Percentiles rank a stretch among this genome's conserved stretches.
Conservation (phyloP, 2,113 vertebrate genomes). For the Dipodomys ordii region DNA sequence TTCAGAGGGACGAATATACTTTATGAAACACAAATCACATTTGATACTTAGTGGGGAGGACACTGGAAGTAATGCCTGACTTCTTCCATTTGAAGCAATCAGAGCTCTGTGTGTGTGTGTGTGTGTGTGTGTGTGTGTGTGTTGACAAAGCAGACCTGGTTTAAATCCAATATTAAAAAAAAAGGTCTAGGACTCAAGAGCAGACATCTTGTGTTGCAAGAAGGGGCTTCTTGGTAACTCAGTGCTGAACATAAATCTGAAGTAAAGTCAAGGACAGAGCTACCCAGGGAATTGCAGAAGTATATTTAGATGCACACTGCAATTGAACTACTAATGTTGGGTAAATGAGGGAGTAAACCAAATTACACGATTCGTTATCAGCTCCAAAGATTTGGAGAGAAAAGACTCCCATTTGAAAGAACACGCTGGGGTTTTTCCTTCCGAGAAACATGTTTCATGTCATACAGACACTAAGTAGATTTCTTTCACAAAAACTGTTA, state of each 20-base stretch:
- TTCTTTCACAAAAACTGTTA: slow-evolving; percentile 89
- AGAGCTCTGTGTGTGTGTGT: not conserved
- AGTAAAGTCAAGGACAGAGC: slow-evolving; percentile 23
- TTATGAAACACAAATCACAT: not conserved
- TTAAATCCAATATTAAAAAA: not conserved
- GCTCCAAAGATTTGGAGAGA: slow-evolving; percentile 66
- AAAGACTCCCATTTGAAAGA: slow-evolving; percentile 77
- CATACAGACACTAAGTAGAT: slow-evolving; percentile 87
- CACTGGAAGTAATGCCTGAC: not conserved
- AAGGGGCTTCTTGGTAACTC: not conserved
- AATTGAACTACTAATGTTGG: slow-evolving; percentile 49
- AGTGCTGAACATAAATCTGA: slow-evolving; percentile 12
- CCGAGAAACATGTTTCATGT: slow-evolving; percentile 83
- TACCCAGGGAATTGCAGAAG: slow-evolving; percentile 20
- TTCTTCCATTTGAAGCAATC: not conserved
- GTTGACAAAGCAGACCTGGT: too few species aligned
- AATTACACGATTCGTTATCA: slow-evolving; percentile 73
- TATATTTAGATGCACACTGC: not conserved
- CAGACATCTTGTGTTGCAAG: not conserved
- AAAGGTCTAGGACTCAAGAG: not conserved
- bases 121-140: too few species aligned
- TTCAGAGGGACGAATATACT: not conserved
- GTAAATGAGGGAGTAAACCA: slow-evolving; percentile 76
- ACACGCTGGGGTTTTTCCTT: slow-evolving; percentile 82
- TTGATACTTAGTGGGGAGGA: not conserved